These are phyloP conservation scores for Brachynemurus nebulosus DNA, from an alignment of 2,888 invertebrate species.

Conservation along the genomic window DNA sequence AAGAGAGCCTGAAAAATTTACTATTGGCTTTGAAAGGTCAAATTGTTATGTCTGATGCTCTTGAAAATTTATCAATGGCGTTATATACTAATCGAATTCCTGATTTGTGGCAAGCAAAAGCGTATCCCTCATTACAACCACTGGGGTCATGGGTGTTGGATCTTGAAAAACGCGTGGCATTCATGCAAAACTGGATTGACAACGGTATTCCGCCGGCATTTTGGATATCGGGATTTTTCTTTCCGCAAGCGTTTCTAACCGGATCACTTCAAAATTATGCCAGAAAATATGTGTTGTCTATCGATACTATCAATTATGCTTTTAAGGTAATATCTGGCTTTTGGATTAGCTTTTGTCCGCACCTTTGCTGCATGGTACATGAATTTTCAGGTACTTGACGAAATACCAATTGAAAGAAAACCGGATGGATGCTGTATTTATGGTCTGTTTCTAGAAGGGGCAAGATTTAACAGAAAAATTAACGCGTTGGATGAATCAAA, in stretches of 20 bases:
- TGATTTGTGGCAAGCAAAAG: constrained; percentile 49
- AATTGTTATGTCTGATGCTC: constrained; percentile 61
- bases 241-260: constrained; percentile 74
- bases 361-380: too few relatives aligned
- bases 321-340: too few relatives aligned
- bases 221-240: constrained; percentile 78
- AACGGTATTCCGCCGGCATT: constrained; percentile 57
- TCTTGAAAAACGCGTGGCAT: constrained; percentile 44
- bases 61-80: constrained; percentile 54
- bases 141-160: constrained; percentile 55
- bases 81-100: constrained; percentile 58
- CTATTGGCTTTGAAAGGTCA: constrained; percentile 62
- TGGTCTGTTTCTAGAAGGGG: constrained; percentile 62
- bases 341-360: too few relatives aligned
- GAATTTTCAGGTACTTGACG: constrained; percentile 32
- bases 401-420: constrained; percentile 34
- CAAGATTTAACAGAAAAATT: constrained; percentile 51
- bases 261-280: constrained; percentile 74
- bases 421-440: constrained; percentile 49
- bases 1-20: constrained; percentile 42
- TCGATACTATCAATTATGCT: constrained; percentile 51
- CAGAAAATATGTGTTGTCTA: constrained; percentile 58
- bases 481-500: constrained; percentile 43
- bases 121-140: constrained; percentile 56
- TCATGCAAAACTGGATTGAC: constrained; percentile 50